Conservation (phyloP, 2,797 vertebrate genomes). For the Acanthiza pusilla region DNA sequence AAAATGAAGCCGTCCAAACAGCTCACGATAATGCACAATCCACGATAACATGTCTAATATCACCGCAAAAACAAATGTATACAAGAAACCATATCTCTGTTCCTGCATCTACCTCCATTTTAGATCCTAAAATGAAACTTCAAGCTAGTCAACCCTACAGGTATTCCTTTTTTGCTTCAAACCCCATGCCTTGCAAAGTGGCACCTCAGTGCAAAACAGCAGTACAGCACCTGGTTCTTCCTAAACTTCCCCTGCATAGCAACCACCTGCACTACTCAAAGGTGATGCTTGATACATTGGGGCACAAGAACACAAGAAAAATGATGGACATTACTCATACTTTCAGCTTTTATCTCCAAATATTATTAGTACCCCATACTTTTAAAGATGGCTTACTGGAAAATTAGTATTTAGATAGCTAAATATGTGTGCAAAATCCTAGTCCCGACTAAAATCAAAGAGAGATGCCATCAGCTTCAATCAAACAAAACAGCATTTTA, state of each 20-base stretch:
- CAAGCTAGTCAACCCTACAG: neutral
- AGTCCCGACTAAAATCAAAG: neutral
- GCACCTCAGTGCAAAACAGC: neutral
- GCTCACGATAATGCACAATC: neutral
- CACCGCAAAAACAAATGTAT: neutral
- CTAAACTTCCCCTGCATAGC: neutral
- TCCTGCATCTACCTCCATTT: neutral
- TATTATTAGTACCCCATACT: neutral
- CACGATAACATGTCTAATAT: neutral
- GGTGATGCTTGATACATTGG: accelerated
- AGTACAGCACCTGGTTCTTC: neutral
- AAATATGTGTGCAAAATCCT: accelerated
- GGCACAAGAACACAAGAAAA: neutral
- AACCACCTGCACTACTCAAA: neutral
- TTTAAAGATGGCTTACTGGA: neutral
- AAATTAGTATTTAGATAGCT: neutral
- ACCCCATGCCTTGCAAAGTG: neutral
- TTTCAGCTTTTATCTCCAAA: neutral
- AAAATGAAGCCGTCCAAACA: neutral
- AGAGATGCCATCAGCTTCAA: neutral
- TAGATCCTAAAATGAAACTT: neutral
- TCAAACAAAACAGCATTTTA: neutral
- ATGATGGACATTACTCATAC: neutral
- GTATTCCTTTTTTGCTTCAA: neutral
- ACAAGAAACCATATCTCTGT: accelerated